These are phyloP conservation scores for Pollimyrus isidori DNA, from an alignment of 2,113 vertebrate species.

Conservation along the genomic window DNA sequence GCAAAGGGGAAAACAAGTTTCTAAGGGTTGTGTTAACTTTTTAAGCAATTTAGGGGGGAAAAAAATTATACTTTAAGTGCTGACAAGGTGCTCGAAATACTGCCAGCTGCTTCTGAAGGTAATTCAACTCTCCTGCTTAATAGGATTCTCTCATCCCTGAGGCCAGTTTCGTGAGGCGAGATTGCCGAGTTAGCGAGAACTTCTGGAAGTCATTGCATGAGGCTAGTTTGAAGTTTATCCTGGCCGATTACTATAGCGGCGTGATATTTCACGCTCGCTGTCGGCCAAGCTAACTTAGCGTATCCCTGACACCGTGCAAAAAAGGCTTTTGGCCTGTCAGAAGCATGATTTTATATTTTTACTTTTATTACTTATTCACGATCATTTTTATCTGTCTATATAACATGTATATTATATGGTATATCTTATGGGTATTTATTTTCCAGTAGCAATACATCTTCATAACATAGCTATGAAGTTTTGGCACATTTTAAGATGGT, in stretches of 20 bases:
- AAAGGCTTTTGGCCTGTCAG: background rate
- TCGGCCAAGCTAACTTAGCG: background rate
- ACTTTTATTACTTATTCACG: background rate
- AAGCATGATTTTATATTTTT: background rate
- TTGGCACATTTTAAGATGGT: background rate
- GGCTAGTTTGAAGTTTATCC: background rate
- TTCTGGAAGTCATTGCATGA: background rate
- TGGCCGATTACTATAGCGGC: background rate
- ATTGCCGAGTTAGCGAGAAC: conserved; percentile 1
- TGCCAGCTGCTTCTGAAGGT: background rate
- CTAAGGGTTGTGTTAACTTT: background rate
- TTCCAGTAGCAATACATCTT: background rate
- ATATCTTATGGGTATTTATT: background rate
- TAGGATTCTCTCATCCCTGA: conserved; percentile 9
- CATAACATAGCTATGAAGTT: background rate
- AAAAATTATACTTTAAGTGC: background rate
- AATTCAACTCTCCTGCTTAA: background rate
- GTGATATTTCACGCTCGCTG: background rate
- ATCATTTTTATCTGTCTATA: background rate
- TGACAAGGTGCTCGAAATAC: conserved; percentile 5
- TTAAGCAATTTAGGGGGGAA: background rate
- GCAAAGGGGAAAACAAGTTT: background rate
- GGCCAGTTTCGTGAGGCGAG: background rate
- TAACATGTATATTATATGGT: no score
- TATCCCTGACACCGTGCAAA: background rate